Base-by-base conservation (phyloP, 2,888 invertebrate species). In the Parthenolecanium corni region DNA sequence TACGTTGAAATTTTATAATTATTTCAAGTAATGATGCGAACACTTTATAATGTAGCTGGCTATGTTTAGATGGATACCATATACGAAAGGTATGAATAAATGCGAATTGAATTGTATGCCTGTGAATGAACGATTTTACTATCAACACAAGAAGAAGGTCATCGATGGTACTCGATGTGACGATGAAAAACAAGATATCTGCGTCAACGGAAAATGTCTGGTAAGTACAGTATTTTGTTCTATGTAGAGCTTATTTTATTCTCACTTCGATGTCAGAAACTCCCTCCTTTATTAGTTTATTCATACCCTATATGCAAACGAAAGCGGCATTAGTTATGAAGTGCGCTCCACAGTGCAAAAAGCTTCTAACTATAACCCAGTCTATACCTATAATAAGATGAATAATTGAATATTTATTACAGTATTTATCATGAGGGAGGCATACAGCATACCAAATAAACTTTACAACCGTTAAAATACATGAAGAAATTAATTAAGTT, bases 81-180 rank as follows among this genome's bases (percentile, higher is more conserved):
- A 90, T 73, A 86, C 83, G 46, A 88, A 86, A 71, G 89, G 86
- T 3, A 83, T 85, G 14, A 90, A 91, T 73, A 88, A 88, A 23
- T 98, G 97, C 74, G 93, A 95, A 74, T 77, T 97, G 70, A 93
- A 92, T 76, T 97, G 97, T 76, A 91, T 90, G 86, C 94, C 96
- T 1, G 81, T 81, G 65, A 88, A 87, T 1, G 91, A 91, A 72
- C 79, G 89, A 66, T 93, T 96, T 76, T 95, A 94, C 77, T 90
- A 87, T 76, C 80, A 89, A 18, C 90, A 92, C 71, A 84, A 83
- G 69, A 76, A 80, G 66, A 83, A 84, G 73, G 86, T 96, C 67
- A 78, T 83, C 66, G 86, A 97, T 78, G 85, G 92, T 44, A 92
- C 90, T 49, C 78, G 84, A 68, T 89, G 92, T 74, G 82, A 82